Evolutionary conservation across 2,113 vertebrate species (phyloP).

Genomic region (Zeus faber): DNA sequence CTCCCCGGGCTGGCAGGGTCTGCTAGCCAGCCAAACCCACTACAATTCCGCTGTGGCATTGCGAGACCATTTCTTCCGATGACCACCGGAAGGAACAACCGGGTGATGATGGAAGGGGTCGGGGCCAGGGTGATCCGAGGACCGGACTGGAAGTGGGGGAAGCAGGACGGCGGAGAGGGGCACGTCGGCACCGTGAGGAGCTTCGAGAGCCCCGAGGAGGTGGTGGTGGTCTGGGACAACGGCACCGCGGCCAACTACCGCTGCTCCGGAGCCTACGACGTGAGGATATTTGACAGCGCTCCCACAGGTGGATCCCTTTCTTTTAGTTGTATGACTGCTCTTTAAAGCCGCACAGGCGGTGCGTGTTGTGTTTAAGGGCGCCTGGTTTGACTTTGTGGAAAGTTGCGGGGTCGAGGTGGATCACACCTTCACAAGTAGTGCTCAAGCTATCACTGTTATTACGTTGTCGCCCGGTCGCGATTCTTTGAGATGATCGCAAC

Average conservation of each 20-base stretch:
- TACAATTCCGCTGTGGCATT: constrained; percentile 14
- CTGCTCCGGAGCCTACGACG: constrained; percentile 96
- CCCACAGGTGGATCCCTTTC: constrained; percentile 84
- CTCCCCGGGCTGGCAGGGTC: constrained; percentile 34
- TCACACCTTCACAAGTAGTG: no score
- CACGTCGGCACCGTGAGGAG: constrained; percentile 97
- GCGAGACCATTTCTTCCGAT: constrained; percentile 66
- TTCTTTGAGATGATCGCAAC: no score
- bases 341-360: no score
- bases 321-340: no score
- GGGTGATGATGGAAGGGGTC: constrained; percentile 97
- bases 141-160: constrained; percentile 99
- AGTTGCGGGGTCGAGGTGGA: no score
- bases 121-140: constrained; percentile 93
- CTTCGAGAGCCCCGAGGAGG: constrained; percentile 98
- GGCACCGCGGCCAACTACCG: constrained; percentile 98
- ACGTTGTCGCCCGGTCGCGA: no score
- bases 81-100: constrained; percentile 96
- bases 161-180: constrained; percentile 97
- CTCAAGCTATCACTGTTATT: no score
- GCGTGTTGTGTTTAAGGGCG: no score
- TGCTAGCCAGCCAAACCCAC: constrained; percentile 25
- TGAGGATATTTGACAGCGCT: constrained; percentile 95
- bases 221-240: constrained; percentile 99
- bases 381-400: no score